These are phyloP conservation scores for Tragelaphus buxtoni DNA, from an alignment of 2,113 vertebrate species.

Conservation along the genomic window DNA sequence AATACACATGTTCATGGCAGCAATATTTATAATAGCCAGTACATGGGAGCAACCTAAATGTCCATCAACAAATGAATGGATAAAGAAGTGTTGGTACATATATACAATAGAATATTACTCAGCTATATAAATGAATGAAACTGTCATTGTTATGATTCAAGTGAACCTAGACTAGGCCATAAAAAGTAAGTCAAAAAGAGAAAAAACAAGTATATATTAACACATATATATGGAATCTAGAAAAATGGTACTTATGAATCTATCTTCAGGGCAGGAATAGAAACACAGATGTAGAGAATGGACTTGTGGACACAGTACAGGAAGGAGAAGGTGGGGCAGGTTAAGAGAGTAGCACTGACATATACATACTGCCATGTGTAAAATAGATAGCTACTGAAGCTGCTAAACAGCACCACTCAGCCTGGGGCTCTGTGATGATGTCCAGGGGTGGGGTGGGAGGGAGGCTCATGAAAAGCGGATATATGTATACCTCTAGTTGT, in stretches of 20 bases:
- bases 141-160: neutral
- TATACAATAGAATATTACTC: neutral
- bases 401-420: neutral
- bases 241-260: neutral
- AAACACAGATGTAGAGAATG: neutral
- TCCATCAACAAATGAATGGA: neutral
- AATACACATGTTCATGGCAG: neutral
- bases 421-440: neutral
- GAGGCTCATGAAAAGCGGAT: too few relatives aligned
- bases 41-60: neutral
- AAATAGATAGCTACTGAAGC: neutral
- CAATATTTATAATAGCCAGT: neutral
- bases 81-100: neutral
- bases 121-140: neutral
- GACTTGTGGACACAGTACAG: neutral
- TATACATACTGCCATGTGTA: neutral
- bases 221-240: neutral
- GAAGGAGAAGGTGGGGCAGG: neutral
- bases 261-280: neutral
- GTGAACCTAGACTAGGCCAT: neutral
- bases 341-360: neutral
- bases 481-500: too few relatives aligned
- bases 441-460: fast-evolving
- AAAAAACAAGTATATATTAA: neutral
- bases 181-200: neutral